Evolutionary conservation across 37 sponge, comb jelly and placozoan species (phyloP).

Genomic region (Oopsacas minuta): DNA sequence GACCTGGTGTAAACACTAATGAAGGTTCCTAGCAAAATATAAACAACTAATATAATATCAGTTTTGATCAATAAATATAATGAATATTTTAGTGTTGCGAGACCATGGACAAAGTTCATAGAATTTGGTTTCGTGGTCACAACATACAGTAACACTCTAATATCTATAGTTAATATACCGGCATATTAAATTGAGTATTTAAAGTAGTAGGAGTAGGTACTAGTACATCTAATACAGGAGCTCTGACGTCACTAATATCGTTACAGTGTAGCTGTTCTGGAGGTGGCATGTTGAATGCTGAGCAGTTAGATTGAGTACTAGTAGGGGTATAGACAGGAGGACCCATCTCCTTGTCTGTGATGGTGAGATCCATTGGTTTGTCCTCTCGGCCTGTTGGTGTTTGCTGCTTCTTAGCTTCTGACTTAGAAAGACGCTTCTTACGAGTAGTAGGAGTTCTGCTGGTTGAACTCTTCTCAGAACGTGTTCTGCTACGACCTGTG

Average conservation of each 20-base stretch:
- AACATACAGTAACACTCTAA: no score
- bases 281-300: neutral
- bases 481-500: neutral
- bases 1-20: neutral
- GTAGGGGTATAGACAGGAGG: neutral
- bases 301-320: neutral
- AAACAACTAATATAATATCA: neutral
- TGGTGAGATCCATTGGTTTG: neutral
- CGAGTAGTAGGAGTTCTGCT: neutral
- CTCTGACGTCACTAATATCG: neutral
- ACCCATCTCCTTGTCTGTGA: neutral
- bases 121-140: no score
- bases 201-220: neutral
- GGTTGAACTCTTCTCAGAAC: neutral
- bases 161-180: no score
- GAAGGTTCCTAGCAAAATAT: neutral
- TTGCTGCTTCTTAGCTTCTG: constrained; percentile 4
- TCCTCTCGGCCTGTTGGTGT: constrained; percentile 5
- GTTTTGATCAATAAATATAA: neutral
- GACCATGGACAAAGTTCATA: no score
- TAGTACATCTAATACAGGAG: neutral
- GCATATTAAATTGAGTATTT: neutral
- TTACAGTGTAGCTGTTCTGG: neutral
- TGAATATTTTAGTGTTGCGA: neutral
- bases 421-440: neutral